phyloP scores from a whole-genome alignment of 2,888 invertebrate genomes.

The Leptura quadrifasciata region DNA sequence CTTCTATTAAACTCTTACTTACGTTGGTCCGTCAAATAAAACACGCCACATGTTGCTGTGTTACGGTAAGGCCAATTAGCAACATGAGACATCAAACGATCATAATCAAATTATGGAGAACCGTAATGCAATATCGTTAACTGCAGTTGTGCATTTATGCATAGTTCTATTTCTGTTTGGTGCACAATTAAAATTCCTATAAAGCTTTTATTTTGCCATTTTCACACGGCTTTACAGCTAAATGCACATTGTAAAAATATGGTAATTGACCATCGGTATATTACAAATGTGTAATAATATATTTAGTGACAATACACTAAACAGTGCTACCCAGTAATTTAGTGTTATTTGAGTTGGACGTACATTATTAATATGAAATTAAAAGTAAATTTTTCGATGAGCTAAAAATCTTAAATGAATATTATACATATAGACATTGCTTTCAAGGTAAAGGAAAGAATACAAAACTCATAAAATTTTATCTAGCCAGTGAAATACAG shows the following conservation, averaged over 20 bases:
- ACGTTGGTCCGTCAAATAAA: constrained; percentile 4
- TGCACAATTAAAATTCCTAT: constrained; percentile 17
- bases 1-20: constrained; percentile 24
- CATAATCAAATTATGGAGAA: constrained; percentile 55
- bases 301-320: background rate
- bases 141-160: constrained; percentile 20
- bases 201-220: constrained; percentile 18
- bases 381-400: too few relatives aligned
- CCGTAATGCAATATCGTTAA: constrained; percentile 51
- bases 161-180: background rate
- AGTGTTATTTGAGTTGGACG: too few relatives aligned
- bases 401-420: too few relatives aligned
- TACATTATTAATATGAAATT: too few relatives aligned
- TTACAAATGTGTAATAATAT: constrained; percentile 7
- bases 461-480: too few relatives aligned
- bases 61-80: constrained; percentile 54
- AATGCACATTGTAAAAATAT: background rate
- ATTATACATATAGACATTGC: too few relatives aligned
- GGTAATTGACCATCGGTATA: background rate
- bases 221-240: background rate
- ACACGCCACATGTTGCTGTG: constrained; percentile 51
- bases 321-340: background rate
- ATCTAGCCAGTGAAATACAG: too few relatives aligned
- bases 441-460: too few relatives aligned
- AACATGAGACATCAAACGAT: constrained; percentile 52